phyloP scores from a whole-genome alignment of 2,888 invertebrate genomes.

The Stictocephala bisonia region DNA sequence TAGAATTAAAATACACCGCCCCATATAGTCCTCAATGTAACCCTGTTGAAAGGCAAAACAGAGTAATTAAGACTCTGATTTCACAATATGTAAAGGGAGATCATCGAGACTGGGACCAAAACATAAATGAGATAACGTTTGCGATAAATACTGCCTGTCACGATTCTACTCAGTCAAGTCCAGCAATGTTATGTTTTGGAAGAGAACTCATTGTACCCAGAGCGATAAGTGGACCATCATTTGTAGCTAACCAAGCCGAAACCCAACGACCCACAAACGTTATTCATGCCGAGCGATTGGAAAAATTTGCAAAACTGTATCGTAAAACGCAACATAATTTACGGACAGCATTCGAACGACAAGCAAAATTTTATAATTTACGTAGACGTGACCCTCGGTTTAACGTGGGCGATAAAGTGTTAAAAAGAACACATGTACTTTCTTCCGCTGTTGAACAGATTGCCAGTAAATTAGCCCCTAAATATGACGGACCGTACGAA shows the following conservation, averaged over 20 bases:
- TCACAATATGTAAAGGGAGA: constrained; percentile 57
- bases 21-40: constrained; percentile 61
- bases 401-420: not conserved
- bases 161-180: constrained; percentile 54
- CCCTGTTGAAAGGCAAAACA: constrained; percentile 61
- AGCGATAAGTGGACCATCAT: not conserved
- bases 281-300: not conserved
- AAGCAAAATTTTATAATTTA: constrained; percentile 6
- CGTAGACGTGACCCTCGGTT: not conserved
- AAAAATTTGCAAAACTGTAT: not conserved
- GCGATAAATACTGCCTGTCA: constrained; percentile 55
- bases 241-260: too few relatives aligned
- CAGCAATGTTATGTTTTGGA: constrained; percentile 52
- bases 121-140: constrained; percentile 52
- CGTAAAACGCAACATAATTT: not conserved
- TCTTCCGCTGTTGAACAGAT: not conserved
- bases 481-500: not conserved
- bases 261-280: too few relatives aligned
- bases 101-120: constrained; percentile 58
- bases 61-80: constrained; percentile 61
- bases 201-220: not conserved
- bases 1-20: constrained; percentile 56
- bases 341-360: not conserved
- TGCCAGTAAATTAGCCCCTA: not conserved
- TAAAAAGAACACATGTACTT: not conserved